Base-by-base conservation (phyloP, 2,888 invertebrate genomes). In the Hesperia comma region DNA sequence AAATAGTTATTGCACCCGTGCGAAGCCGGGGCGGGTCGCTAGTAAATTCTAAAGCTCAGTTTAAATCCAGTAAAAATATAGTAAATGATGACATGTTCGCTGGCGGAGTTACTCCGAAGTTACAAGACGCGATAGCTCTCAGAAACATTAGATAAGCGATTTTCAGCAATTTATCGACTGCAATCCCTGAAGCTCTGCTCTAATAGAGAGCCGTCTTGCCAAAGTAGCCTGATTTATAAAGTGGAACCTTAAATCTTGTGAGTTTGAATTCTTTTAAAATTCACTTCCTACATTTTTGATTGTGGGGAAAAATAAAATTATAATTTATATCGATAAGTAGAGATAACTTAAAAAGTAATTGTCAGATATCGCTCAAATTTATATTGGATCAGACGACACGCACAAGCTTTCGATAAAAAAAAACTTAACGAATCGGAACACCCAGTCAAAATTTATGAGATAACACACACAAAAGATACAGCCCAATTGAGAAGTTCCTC, bases 71-170 rank as follows among this genome's bases (percentile, higher is more conserved):
- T 14, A 26, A 51, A 51, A 51, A 21, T 51, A 51, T 26, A 56
- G 32, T 46, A 32, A 58, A 58, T 43, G 58, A 58, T 46, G 58
- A 46, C 46, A 10, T 33, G 46, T 17, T 46, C 54, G 33, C 46
- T 32, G 58, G 21, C 40, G 56, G 32, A 15, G 26, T 58, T 58
- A 58, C 32, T 58, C 15, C 32, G 14, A 15, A 14, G 58, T 46
- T 58, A 58, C 58, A 58, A 58, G 57, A 40, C 58, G 57, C 49
- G 51, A 26, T 26, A 14, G 21, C 51, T 51, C 26, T 14, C 51
- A 14, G 51, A 51, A 14, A 51, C 69, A 68, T 63, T 64, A 64
- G 61, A 64, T 68, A 61, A 64, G 54, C 63, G 56, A 68, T 69
- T 63, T 68, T 14, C 49, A 49, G 40, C 46, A 49, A 63, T 63